Conservation (phyloP, 1,140 invertebrate species). For the Drosophila teissieri region DNA sequence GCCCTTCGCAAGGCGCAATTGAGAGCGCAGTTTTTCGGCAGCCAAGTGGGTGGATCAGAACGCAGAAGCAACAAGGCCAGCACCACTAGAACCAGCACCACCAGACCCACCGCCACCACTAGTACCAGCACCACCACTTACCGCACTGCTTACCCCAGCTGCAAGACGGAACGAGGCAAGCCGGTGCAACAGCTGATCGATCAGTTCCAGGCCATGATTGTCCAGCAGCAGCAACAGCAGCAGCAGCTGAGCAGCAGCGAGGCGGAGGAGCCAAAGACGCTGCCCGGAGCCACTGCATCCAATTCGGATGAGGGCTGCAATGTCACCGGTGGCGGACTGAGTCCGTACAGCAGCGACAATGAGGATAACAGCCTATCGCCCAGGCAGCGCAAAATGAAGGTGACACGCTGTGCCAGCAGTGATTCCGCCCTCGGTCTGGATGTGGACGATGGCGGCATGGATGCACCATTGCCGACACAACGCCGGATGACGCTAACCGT, state of each 20-base stretch:
- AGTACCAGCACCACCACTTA: background rate
- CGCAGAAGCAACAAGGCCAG: background rate
- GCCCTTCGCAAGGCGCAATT: constrained; percentile 66
- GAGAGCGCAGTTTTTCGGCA: constrained; percentile 65
- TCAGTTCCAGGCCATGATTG: constrained; percentile 72
- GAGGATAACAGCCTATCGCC: constrained; percentile 49
- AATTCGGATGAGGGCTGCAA: constrained; percentile 82
- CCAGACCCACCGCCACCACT: background rate
- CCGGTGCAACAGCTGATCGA: constrained; percentile 58
- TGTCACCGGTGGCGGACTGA: constrained; percentile 56
- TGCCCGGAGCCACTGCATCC: constrained; percentile 45
- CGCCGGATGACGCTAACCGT: constrained; percentile 80
- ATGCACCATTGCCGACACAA: constrained; percentile 30
- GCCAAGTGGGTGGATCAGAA: background rate
- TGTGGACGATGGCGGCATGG: constrained; percentile 67
- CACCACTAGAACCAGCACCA: background rate
- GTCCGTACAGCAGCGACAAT: constrained; percentile 78
- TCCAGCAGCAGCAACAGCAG: constrained; percentile 54
- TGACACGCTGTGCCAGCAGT: constrained; percentile 79
- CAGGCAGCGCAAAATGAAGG: constrained; percentile 59
- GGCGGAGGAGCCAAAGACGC: background rate
- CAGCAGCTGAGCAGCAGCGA: constrained; percentile 10
- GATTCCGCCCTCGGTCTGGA: constrained; percentile 80
- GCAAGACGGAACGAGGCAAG: constrained; percentile 4
- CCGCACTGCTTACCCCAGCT: constrained; percentile 3